Evolutionary conservation across 2,888 invertebrate genomes (phyloP), one percentile per base, ranked within the genome.

Genomic region (Mechanitis messenoides): DNA sequence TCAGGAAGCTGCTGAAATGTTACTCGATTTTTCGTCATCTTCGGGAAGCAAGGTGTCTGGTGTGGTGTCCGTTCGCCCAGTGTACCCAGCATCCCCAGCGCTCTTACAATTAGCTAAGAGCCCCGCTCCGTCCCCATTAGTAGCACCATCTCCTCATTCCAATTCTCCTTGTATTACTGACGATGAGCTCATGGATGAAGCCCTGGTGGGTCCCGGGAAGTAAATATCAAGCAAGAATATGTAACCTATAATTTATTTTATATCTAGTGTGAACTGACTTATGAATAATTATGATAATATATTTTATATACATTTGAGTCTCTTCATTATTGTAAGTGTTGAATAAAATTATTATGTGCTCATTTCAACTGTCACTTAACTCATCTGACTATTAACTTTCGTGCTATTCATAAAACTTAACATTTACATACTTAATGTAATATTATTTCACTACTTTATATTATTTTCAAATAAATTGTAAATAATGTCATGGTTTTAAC

Each of bases 111-210:
- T 95, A 66, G 93, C 95, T 53, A 95, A 95, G 77, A 94, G 94
- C 60, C 95, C 95, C 2, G 94, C 94, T 12, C 94, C 94, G 0
- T 93, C 94, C 55, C 93, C 94, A 0, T 86, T 93, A 54, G 88
- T 93, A 53, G 92, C 92, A 56, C 93, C 93, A 4, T 94, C 95
- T 5, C 91, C 91, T n/a, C 91, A 91, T 75, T 91, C 94, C 35
- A 93, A 94, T 70, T 95, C 95, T 5, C 95, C 95, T 28, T 94
- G 95, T 73, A 94, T 95, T 71, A 95, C 96, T 55, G 97, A 97
- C 77, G 97, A 97, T 80, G 97, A 97, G 76, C 92, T 96, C 31
- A 96, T 96, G 95, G 96, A 97, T 81, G 96, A 96, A 79, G 96
- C 96, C 5, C 86, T 96, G 56, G 94, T 95, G 58, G 95, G 95